Percentiles rank a stretch among this genome's conserved stretches.
phyloP scores from a whole-genome alignment of 1,140 invertebrate species.

The Lasioglossum baleicum region DNA sequence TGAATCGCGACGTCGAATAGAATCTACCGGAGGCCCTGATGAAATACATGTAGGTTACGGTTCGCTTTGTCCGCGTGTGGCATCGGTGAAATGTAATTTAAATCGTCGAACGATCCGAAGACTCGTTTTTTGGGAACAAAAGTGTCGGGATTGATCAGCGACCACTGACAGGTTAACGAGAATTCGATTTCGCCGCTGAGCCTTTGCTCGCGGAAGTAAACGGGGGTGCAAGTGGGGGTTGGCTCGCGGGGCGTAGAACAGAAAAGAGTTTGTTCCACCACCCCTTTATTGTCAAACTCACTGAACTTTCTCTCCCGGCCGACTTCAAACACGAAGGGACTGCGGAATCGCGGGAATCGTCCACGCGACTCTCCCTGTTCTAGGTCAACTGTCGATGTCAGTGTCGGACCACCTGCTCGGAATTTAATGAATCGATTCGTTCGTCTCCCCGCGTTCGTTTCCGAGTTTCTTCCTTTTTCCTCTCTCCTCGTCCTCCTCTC shows the following conservation, averaged over 20 bases:
- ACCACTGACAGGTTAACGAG: conserved; percentile 69
- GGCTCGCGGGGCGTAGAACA: background rate
- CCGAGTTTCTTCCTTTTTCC: conserved; percentile 2
- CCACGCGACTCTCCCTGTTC: conserved; percentile 5
- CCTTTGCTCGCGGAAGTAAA: background rate
- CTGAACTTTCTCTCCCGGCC: conserved; percentile 41
- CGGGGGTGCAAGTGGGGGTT: conserved; percentile 26
- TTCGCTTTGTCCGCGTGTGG: conserved; percentile 15
- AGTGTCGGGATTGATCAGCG: conserved; percentile 64
- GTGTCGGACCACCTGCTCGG: background rate
- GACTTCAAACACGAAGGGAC: conserved; percentile 5
- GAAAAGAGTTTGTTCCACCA: background rate
- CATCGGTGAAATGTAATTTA: conserved; percentile 62
- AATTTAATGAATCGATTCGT: conserved; percentile 45
- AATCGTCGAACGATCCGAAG: conserved; percentile 27
- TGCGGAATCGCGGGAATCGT: conserved; percentile 1
- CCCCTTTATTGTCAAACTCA: conserved; percentile 30
- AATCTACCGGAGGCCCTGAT: background rate
- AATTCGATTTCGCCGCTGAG: conserved; percentile 64
- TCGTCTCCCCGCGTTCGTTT: background rate
- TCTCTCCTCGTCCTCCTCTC: too few relatives aligned
- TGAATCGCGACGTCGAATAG: background rate
- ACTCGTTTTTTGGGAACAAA: conserved; percentile 42
- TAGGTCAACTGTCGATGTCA: conserved; percentile 7
- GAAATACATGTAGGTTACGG: background rate